Base-by-base conservation (phyloP, 2,888 invertebrate genomes). In the Sphecodes monilicornis region DNA sequence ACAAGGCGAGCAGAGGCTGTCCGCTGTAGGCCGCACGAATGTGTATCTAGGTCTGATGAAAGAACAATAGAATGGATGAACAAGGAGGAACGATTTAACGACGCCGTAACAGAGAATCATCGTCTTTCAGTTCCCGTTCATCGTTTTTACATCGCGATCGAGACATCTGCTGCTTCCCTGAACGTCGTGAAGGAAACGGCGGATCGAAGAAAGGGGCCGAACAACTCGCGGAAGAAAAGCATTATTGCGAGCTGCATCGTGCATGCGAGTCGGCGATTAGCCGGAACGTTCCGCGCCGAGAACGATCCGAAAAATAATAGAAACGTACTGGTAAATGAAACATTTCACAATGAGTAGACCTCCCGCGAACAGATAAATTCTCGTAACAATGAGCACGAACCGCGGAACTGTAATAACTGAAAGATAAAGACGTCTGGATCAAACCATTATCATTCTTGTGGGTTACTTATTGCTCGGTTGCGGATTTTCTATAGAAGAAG, bases 201-300 rank as follows among this genome's bases (percentile, higher is more conserved):
- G 54, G 68, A 76, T 68, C 80, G 73, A 82, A 69, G 72, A 80
- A 75, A 77, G 54, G 50, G 29, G 57, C 57, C 60, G 22, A 22
- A 66, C 79, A 43, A 66, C 71, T 50, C 41, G 43, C 57, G 78
- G 60, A 80, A 81, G 80, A 78, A 72, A 78, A 75, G 76, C 88
- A 71, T 85, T 82, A 78, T 84, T 73, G 79, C 68, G 41, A 80
- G 71, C 50, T 70, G 71, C 76, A 88, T 89, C 86, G 84, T 74
- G 78, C 90, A 89, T 90, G 91, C 91, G 86, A 91, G 88, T 78
- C 77, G 84, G 86, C 87, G 88, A 91, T 91, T 91, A 90, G 84
- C 76, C 68, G 60, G 69, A 80, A 64, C 26, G 18, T 50, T 29
- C 78, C 80, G 74, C 80, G 80, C 88, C 80, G 82, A 66, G 83